These are phyloP conservation scores for Ophioninae sp. DNA, from an alignment of 2,888 invertebrate species.

Conservation along the genomic window DNA sequence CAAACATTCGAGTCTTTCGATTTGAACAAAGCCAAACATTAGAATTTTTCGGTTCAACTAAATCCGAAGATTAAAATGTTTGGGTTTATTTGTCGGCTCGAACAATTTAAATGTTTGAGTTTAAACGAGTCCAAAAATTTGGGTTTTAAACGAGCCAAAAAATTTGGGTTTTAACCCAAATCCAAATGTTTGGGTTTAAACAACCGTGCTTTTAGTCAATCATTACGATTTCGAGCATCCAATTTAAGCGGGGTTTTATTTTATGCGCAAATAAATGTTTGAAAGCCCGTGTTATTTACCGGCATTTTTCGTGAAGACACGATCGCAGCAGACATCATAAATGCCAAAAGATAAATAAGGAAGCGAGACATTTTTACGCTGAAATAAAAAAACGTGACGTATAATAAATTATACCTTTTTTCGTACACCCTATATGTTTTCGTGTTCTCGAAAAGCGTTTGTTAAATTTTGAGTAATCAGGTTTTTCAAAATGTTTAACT, in stretches of 20 bases:
- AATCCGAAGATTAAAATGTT: too few species aligned
- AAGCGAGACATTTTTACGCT: not conserved
- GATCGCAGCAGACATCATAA: not conserved
- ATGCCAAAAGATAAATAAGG: constrained; percentile 2
- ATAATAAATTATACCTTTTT: not conserved
- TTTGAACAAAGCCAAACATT: too few species aligned
- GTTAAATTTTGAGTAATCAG: not conserved
- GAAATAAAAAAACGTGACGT: not conserved
- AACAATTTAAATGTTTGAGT: too few species aligned
- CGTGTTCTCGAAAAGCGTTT: not conserved
- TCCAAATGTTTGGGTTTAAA: too few species aligned
- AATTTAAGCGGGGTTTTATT: not conserved
- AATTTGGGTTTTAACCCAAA: too few species aligned
- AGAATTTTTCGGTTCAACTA: too few species aligned
- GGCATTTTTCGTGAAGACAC: not conserved
- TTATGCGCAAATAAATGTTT: not conserved
- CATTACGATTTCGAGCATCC: too few species aligned
- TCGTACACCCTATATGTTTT: not conserved
- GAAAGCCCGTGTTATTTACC: not conserved
- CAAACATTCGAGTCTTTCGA: too few species aligned
- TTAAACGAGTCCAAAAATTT: too few species aligned
- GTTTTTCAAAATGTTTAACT: not conserved
- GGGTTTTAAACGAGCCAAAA: too few species aligned
- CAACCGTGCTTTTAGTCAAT: too few species aligned
- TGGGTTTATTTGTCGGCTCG: too few species aligned